Evolutionary conservation across 2,888 invertebrate genomes (phyloP).

Genomic region (Thymelicus lineola): DNA sequence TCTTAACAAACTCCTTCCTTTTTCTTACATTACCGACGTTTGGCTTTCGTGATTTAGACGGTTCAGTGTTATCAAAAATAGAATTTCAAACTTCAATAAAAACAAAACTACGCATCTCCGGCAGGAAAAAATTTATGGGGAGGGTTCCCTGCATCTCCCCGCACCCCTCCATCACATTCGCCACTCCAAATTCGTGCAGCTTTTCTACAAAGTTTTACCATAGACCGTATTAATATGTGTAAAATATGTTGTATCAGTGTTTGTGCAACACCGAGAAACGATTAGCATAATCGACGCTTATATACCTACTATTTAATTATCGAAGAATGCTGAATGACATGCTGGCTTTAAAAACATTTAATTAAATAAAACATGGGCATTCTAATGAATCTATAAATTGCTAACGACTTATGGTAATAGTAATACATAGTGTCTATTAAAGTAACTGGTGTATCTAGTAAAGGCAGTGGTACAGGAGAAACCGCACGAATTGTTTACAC

Average conservation of each 20-base stretch:
- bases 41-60: too few species aligned
- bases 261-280: slow-evolving; percentile 18
- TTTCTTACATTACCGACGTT: too few species aligned
- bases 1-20: too few species aligned
- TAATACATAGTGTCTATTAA: slow-evolving; percentile 35
- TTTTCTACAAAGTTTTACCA: too few species aligned
- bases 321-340: slow-evolving; percentile 35
- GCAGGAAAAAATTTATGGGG: too few species aligned
- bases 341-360: slow-evolving; percentile 36
- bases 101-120: too few species aligned
- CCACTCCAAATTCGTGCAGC: too few species aligned
- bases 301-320: slow-evolving; percentile 25
- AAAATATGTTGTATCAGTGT: neutral
- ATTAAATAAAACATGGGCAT: slow-evolving; percentile 38
- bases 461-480: slow-evolving; percentile 28
- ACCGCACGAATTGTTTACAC: slow-evolving; percentile 30
- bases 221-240: slow-evolving; percentile 15
- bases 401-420: slow-evolving; percentile 36
- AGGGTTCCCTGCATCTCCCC: too few species aligned
- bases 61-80: too few species aligned
- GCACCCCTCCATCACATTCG: too few species aligned
- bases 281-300: slow-evolving; percentile 38
- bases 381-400: slow-evolving; percentile 38
- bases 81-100: too few species aligned
- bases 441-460: slow-evolving; percentile 26